These are phyloP conservation scores for Pandemis heparana DNA, from an alignment of 2,888 invertebrate species.

Conservation along the genomic window DNA sequence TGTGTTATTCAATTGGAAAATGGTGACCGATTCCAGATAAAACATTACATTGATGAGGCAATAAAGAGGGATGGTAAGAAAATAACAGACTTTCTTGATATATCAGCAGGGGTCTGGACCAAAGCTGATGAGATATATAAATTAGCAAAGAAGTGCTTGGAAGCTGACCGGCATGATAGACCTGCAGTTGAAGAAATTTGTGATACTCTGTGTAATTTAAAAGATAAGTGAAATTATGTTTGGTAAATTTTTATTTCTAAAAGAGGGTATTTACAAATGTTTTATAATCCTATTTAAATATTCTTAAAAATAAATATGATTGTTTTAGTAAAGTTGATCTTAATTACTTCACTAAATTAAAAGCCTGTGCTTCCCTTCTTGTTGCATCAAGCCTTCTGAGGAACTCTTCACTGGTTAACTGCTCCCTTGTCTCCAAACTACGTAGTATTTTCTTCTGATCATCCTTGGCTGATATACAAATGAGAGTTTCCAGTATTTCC, in stretches of 20 bases:
- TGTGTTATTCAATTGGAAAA: constrained; percentile 85
- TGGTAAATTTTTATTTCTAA: not conserved
- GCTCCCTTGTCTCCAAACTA: constrained; percentile 53
- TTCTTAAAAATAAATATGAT: not conserved
- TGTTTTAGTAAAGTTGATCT: not conserved
- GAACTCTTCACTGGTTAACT: constrained; percentile 52
- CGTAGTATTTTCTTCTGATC: constrained; percentile 41
- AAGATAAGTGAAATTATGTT: constrained; percentile 34
- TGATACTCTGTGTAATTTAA: constrained; percentile 63
- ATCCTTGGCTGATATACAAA: constrained; percentile 46
- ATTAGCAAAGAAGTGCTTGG: constrained; percentile 85
- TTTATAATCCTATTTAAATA: not conserved
- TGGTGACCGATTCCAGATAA: constrained; percentile 68
- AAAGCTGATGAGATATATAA: constrained; percentile 82
- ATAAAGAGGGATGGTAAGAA: constrained; percentile 72
- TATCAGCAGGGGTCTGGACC: constrained; percentile 82
- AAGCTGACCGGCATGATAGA: constrained; percentile 81
- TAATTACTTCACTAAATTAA: not conserved
- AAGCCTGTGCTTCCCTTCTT: constrained; percentile 50
- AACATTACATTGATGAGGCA: constrained; percentile 81
- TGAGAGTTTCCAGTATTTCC: constrained; percentile 63
- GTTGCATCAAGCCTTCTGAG: constrained; percentile 59
- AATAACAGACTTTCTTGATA: constrained; percentile 84
- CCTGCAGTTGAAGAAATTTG: constrained; percentile 86
- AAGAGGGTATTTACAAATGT: constrained; percentile 26